Conservation (phyloP, 1,140 invertebrate species). For the Scaptodrosophila lebanonensis region DNA sequence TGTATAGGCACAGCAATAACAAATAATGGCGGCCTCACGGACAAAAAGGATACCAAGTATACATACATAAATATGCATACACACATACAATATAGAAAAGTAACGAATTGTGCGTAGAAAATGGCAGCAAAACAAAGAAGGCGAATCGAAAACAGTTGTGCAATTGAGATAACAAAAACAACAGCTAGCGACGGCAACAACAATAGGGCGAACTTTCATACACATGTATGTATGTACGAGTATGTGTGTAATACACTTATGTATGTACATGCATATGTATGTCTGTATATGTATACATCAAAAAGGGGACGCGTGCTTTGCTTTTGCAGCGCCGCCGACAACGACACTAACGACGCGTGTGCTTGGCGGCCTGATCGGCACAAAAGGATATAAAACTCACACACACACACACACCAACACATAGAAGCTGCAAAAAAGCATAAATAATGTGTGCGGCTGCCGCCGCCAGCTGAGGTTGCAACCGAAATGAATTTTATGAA, state of each 20-base stretch:
- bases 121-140: conserved; percentile 19
- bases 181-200: too few relatives aligned
- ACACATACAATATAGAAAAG: conserved; percentile 19
- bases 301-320: conserved; percentile 72
- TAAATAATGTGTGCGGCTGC: conserved; percentile 54
- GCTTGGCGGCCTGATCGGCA: conserved; percentile 58
- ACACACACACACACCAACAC: conserved; percentile 33
- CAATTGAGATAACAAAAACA: conserved; percentile 74
- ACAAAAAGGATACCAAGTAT: conserved; percentile 14
- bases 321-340: conserved; percentile 45
- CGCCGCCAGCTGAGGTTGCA: conserved; percentile 50
- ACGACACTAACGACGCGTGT: conserved; percentile 40
- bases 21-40: conserved; percentile 30
- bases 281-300: too few relatives aligned
- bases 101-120: conserved; percentile 13
- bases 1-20: conserved; percentile 22
- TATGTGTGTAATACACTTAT: too few relatives aligned
- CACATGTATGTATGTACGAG: too few relatives aligned
- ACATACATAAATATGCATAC: conserved; percentile 1
- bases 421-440: conserved; percentile 40
- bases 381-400: conserved; percentile 69
- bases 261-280: too few relatives aligned
- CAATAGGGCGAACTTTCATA: too few relatives aligned
- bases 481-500: conserved; percentile 68
- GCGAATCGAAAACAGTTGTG: conserved; percentile 66